Percentiles rank a stretch among this genome's conserved stretches.
phyloP scores from a whole-genome alignment of 2,797 vertebrate genomes.

The Ctenopoma kingsleyae region DNA sequence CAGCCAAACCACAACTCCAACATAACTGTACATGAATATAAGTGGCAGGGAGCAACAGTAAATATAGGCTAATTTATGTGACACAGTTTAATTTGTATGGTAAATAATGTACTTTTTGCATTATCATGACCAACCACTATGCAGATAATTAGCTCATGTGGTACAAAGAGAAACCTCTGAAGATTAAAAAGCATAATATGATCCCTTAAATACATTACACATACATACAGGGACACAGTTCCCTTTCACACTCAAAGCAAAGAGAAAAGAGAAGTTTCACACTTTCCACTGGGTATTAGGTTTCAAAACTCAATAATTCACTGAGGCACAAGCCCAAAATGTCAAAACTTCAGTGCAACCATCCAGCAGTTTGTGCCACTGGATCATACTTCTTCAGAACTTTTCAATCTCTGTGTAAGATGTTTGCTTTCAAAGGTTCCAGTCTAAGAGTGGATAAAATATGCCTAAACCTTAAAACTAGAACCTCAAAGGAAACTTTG shows the following conservation, averaged over 20 bases:
- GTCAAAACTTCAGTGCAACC: slow-evolving; percentile 36
- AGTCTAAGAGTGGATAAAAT: slow-evolving; percentile 1
- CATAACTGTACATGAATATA: too few species aligned
- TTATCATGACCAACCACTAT: not conserved
- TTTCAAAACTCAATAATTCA: slow-evolving; percentile 45
- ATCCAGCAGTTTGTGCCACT: slow-evolving; percentile 22
- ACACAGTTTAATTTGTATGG: not conserved
- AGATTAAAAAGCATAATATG: not conserved
- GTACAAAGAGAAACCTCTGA: not conserved
- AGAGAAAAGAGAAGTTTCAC: slow-evolving; percentile 10
- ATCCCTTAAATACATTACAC: slow-evolving; percentile 13
- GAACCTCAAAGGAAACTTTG: slow-evolving; percentile 23
- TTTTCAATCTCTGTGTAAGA: slow-evolving; percentile 17
- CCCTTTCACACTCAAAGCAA: slow-evolving; percentile 9
- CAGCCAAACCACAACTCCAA: too few species aligned
- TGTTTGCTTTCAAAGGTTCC: slow-evolving; percentile 28
- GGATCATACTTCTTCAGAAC: slow-evolving; percentile 23
- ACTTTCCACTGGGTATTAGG: slow-evolving; percentile 30
- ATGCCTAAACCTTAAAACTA: slow-evolving; percentile 9
- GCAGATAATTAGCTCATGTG: not conserved
- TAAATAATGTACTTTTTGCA: not conserved
- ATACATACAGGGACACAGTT: slow-evolving; percentile 10
- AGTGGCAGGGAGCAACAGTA: not conserved
- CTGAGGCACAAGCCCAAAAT: slow-evolving; percentile 29
- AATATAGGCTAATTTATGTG: not conserved